Evolutionary conservation across 2,888 invertebrate genomes (phyloP), one percentile per base, ranked within the genome.

Genomic region (Mimas tiliae): DNA sequence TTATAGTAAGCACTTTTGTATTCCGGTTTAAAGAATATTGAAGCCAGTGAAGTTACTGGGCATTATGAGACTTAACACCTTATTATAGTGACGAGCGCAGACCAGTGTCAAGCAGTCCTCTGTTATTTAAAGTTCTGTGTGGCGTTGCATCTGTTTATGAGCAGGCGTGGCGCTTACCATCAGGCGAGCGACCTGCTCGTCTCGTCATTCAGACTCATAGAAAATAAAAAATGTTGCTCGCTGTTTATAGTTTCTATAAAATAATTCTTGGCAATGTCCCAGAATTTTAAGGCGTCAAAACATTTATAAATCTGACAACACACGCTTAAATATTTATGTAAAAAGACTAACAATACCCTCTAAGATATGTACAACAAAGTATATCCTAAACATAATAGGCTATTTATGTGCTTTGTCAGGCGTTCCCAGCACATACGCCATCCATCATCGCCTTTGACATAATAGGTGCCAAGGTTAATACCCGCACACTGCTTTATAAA

Each of bases 381-480:
- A 62, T 47, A 50, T 55, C 48, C 33, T 12, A 63, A 55, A 67
- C 63, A 63, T 65, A 67, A 66, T 65, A 42, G 42, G 62, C 45
- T 67, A 53, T 63, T 65, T 67, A 67, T 50, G 62, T 19, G 65
- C 65, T 67, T 63, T 69, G 67, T 67, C 63, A 58, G 48, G 47
- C 51, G 27, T 67, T 38, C 47, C 50, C 27, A 21, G 53, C 48
- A 21, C 21, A 42, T 33, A 66, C 45, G 45, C 68, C 63, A 87
- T 87, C 86, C 83, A 87, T 87, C 86, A 83, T 73, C 64, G 68
- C 75, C 68, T 75, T 76, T 77, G 79, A 80, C 83, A 81, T 82
- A 84, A 83, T 82, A 82, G 81, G 80, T 80, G 80, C 77, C 84
- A 84, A 85, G 86, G 85, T 85, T 83, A 82, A 82, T 80, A 73